Base-by-base conservation (phyloP, 2,797 vertebrate genomes). In the Falco concolor region DNA sequence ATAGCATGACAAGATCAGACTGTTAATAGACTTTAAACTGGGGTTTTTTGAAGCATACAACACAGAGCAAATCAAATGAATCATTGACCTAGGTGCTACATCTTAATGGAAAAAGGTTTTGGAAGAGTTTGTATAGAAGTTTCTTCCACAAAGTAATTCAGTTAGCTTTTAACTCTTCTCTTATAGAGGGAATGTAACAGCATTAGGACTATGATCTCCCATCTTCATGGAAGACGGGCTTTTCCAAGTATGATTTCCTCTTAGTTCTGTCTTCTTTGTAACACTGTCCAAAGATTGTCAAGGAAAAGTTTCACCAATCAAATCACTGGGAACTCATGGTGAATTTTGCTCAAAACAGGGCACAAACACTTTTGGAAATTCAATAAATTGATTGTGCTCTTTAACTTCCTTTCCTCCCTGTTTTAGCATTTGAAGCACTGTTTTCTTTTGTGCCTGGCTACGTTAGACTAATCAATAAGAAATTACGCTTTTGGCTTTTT, bases 381-480 rank as follows among this genome's bases (percentile, higher is more conserved):
- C 78, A 73, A 49, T 79, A 87, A 75, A 97, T 96, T 10, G 87
- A 97, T 96, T 15, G 25, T 6, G 44, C 49, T 92, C 78, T 94
- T 92, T 82, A 96, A 78, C 94, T 96, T 92, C 47, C 73, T 90
- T 81, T 77, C 96, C 90, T 89, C 94, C 94, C 95, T 84, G 75
- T 93, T 97, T 96, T 80, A 97, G 89, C 73, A 92, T 95, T 95
- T 97, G 92, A 91, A 97, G 64, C 72, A 74, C 72, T 91, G 93
- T 78, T 95, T 97, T 96, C 95, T 96, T 96, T 96, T 95, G 95
- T 69, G 72, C 49, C 76, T 73, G 82, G 90, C 90, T 30, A 40
- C 60, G 88, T 68, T 89, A 96, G 96, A 89, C 60, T 84, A 90
- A 97, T 98, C 98, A 94, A 97, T 98, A 97, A 95, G 87, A 97